phyloP scores from a whole-genome alignment of 2,113 vertebrate species.

The Xyliphius kryptos region DNA sequence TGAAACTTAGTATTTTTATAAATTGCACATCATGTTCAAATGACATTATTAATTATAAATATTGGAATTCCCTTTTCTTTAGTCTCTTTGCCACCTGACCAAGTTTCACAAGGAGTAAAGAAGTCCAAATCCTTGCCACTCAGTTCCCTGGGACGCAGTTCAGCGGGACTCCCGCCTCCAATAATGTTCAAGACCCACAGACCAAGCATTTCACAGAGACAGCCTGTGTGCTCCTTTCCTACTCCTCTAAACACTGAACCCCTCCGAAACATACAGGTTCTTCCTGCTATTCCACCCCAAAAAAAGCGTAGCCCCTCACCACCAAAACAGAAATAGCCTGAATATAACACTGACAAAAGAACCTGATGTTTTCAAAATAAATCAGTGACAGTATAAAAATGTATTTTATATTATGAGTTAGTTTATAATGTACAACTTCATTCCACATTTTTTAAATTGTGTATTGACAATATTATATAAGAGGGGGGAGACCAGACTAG shows the following conservation, averaged over 20 bases:
- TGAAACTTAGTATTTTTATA: too few relatives aligned
- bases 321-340: constrained; percentile 18
- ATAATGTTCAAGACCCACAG: constrained; percentile 43
- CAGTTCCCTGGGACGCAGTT: constrained; percentile 46
- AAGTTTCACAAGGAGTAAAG: constrained; percentile 56
- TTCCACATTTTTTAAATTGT: too few relatives aligned
- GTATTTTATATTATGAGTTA: too few relatives aligned
- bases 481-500: too few relatives aligned
- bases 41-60: neutral
- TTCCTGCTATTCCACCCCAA: constrained; percentile 75
- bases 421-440: too few relatives aligned
- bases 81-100: constrained; percentile 54
- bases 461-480: too few relatives aligned
- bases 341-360: constrained; percentile 29
- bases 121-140: constrained; percentile 61
- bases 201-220: constrained; percentile 48
- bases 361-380: constrained; percentile 23
- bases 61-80: constrained; percentile 11
- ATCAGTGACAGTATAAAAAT: neutral
- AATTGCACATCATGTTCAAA: neutral
- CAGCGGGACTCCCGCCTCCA: constrained; percentile 48
- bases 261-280: constrained; percentile 61
- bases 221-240: constrained; percentile 53
- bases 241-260: constrained; percentile 62
- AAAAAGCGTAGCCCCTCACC: constrained; percentile 51